Evolutionary conservation across 2,113 vertebrate genomes (phyloP).

Genomic region (Plecotus auritus): DNA sequence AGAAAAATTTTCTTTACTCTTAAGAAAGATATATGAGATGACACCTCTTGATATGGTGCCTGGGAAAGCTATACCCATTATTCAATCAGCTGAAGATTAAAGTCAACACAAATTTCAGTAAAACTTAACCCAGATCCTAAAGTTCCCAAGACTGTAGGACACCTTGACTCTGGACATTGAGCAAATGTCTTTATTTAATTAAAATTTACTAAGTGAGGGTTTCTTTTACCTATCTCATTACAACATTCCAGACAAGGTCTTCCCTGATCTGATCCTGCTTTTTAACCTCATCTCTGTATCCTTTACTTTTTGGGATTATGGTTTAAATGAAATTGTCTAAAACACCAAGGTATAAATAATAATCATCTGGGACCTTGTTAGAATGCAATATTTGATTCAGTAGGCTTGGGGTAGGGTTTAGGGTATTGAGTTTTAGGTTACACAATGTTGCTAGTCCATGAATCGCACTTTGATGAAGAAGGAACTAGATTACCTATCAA

Average conservation of each 20-base stretch:
- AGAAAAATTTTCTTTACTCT: not conserved
- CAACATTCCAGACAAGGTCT: not conserved
- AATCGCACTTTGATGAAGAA: not conserved
- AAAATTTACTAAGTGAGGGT: not conserved
- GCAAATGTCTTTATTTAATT: not conserved
- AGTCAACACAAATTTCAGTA: not conserved
- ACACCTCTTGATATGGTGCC: not conserved
- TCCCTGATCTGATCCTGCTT: not conserved
- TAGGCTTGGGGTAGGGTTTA: not conserved
- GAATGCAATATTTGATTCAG: not conserved
- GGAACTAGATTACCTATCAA: not conserved
- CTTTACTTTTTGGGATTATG: not conserved
- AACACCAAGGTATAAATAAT: not conserved
- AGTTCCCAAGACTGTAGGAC: not conserved
- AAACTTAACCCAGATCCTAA: not conserved
- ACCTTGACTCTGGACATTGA: not conserved
- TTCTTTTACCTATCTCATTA: not conserved
- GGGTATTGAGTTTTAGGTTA: not conserved
- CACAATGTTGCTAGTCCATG: not conserved
- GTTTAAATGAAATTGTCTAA: not conserved
- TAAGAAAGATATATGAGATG: not conserved
- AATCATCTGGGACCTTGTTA: not conserved
- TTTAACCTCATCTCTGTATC: not conserved
- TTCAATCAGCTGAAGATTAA: not conserved
- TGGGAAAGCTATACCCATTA: not conserved